These are phyloP conservation scores for Eolophus roseicapilla DNA, from an alignment of 2,113 vertebrate species.

Conservation along the genomic window DNA sequence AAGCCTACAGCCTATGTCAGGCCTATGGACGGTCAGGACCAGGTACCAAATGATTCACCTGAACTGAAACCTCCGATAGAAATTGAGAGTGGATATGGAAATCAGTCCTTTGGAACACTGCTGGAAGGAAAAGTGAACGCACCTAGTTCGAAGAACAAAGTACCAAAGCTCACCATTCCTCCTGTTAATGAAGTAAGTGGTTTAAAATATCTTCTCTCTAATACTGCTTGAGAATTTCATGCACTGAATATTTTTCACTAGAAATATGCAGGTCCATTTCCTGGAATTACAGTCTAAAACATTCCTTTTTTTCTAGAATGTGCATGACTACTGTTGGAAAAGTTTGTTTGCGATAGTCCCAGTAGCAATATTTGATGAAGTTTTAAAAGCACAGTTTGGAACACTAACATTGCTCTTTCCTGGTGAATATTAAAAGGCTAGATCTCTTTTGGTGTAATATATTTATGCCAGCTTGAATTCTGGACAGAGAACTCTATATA, in stretches of 20 bases:
- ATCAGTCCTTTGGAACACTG: conserved; percentile 81
- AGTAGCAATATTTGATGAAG: background rate
- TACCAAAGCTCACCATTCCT: conserved; percentile 91
- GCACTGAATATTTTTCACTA: background rate
- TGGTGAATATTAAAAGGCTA: background rate
- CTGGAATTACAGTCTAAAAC: background rate
- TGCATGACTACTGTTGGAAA: background rate
- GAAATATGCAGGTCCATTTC: background rate
- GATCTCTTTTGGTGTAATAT: background rate
- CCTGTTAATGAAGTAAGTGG: conserved; percentile 89
- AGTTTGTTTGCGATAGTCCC: background rate
- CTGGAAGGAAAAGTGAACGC: conserved; percentile 83
- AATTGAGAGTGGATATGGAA: conserved; percentile 85
- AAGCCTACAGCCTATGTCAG: conserved; percentile 93
- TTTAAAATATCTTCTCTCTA: background rate
- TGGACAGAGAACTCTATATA: background rate
- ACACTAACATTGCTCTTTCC: background rate
- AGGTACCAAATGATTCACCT: conserved; percentile 87
- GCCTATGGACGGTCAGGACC: conserved; percentile 95
- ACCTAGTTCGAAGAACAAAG: conserved; percentile 86
- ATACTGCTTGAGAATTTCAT: background rate
- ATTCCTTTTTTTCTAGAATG: background rate
- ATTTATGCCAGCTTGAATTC: background rate
- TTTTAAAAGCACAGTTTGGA: conserved; percentile 5
- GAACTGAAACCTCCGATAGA: conserved; percentile 87